A percentile compares a stretch with the other conserved stretches of the same genome.
phyloP scores from a whole-genome alignment of 2,888 invertebrate genomes.

The Meteorus colon region DNA sequence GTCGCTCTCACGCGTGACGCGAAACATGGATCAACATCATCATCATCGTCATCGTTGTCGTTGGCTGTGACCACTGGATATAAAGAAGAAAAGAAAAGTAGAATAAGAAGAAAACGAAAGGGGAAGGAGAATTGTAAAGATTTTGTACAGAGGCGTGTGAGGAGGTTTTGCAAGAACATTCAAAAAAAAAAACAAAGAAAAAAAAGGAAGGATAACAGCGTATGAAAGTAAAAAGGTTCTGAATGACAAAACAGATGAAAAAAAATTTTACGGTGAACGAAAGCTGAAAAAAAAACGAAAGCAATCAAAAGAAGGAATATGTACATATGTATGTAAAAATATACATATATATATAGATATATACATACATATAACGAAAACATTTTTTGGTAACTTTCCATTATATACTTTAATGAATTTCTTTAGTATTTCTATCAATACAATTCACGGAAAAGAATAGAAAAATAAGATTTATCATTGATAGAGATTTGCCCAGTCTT shows the following conservation, averaged over 20 bases:
- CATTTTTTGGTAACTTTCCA: constrained; percentile 10
- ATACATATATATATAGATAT: background rate
- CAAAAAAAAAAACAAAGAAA: background rate
- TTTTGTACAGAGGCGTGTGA: constrained; percentile 10
- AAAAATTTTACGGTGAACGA: background rate
- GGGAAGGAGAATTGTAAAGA: background rate
- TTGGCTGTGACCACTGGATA: constrained; percentile 22
- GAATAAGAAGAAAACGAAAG: background rate
- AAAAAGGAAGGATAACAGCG: background rate
- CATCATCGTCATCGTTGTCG: constrained; percentile 31
- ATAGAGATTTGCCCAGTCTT: constrained; percentile 35
- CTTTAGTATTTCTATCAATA: background rate
- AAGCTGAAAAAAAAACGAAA: constrained; percentile 12
- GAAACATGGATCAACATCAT: constrained; percentile 31
- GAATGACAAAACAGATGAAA: background rate
- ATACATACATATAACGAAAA: background rate
- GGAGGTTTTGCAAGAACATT: constrained; percentile 3
- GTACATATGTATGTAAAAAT: background rate
- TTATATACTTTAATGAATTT: constrained; percentile 6
- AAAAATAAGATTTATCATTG: background rate
- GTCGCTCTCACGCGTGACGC: constrained; percentile 35
- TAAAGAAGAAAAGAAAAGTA: background rate
- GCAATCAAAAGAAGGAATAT: background rate
- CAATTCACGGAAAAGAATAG: background rate
- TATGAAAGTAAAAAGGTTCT: constrained; percentile 24